Evolutionary conservation across 2,888 invertebrate species (phyloP), one percentile per base, ranked within the genome.

Genomic region (Clitarchus hookeri): DNA sequence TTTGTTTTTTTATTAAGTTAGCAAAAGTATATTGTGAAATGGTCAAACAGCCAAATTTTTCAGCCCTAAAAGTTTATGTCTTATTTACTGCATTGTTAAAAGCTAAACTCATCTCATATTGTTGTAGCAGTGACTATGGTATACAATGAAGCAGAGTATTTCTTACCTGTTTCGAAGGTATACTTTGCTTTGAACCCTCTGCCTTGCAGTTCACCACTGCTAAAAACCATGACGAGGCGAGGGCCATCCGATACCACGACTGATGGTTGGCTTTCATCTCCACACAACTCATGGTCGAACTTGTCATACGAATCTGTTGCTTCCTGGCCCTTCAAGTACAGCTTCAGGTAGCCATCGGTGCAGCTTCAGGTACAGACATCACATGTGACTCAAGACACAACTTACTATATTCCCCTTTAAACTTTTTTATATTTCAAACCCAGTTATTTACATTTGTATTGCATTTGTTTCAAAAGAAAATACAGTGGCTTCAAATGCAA

Each of bases 271-370:
- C 93, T 93, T 86, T 93, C 93, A 89, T 95, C 95, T 23, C 98
- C 98, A 91, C 98, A 99, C 90, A 98, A 94, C 91, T 97, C 97
- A 89, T 97, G 95, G 91, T 98, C 98, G 91, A 97, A 97, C 92
- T 98, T 98, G 91, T 98, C 98, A 91, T 97, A 97, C 79, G 97
- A 96, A 91, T 97, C 97, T 85, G 96, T 96, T 65, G 96, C 96
- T 92, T 98, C 98, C 91, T 98, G 98, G 4, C 98, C 98, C 90
- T 97, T 97, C 86, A 98, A 93, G 92, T 98, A 98, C 88, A 98
- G 94, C 92, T 98, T 97, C 89, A 98, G 92, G 91, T 97, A 98
- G 84, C 97, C 98, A 91, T 98, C 98, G 53, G 96, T 95, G 91
- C 98, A 98, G 89, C 96, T 95, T 90, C 88, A 90, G 65, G 27